Conservation (phyloP, 1,140 invertebrate genomes). For the Leptopilina clavipes region DNA sequence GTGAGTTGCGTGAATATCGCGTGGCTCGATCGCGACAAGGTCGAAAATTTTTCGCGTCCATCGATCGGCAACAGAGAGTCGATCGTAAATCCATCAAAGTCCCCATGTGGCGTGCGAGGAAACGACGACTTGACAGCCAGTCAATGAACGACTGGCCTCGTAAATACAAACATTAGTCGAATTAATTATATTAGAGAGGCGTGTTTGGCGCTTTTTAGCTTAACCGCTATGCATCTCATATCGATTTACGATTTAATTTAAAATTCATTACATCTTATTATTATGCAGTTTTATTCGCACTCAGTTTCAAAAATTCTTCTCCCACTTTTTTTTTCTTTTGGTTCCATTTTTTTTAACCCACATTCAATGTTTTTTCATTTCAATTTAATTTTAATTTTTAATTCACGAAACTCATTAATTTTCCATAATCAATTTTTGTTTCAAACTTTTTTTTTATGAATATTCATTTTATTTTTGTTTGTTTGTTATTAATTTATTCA, state of each 20-base stretch:
- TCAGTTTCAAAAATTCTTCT: too few relatives aligned
- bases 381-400: too few relatives aligned
- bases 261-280: not conserved
- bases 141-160: constrained; percentile 41
- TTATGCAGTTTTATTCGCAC: too few relatives aligned
- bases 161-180: constrained; percentile 63
- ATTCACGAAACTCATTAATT: too few relatives aligned
- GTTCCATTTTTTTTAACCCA: too few relatives aligned
- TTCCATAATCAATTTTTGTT: too few relatives aligned
- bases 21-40: constrained; percentile 12
- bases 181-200: constrained; percentile 59
- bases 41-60: not conserved
- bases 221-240: not conserved
- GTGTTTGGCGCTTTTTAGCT: not conserved
- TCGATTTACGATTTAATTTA: not conserved
- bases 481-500: too few relatives aligned
- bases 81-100: constrained; percentile 65
- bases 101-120: constrained; percentile 42
- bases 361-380: too few relatives aligned
- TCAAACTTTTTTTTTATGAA: too few relatives aligned
- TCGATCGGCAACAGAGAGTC: not conserved
- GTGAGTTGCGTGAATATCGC: constrained; percentile 39
- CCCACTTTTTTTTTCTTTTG: too few relatives aligned
- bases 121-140: not conserved
- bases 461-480: too few relatives aligned